Base-by-base conservation (phyloP, 1,140 invertebrate species). In the Drosophila nikananu region DNA sequence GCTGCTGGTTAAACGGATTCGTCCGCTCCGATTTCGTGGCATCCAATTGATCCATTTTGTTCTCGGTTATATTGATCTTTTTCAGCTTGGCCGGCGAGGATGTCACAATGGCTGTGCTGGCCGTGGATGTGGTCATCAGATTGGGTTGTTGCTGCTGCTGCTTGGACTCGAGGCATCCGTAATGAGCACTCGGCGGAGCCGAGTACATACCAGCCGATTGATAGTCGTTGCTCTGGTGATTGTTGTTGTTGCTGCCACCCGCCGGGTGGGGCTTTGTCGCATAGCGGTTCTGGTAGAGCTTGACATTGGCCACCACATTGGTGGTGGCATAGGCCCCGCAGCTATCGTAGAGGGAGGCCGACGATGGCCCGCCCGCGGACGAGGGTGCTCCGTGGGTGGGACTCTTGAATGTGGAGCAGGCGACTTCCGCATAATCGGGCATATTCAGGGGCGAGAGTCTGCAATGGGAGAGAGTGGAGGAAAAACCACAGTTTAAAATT, bases 391-490 rank as follows among this genome's bases (percentile, higher is more conserved):
- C 77, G 39, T 83, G 81, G 72, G 87, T 84, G 44, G 92, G 89
- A 60, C 84, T 91, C 89, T 93, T 93, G 80, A 93, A 93, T 83
- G 92, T 92, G 74, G 92, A 93, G 78, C 92, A 93, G 74, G 92
- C 93, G 46, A 94, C 94, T 91, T 94, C 94, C 65, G 94, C 94
- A 78, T 94, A 94, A 83, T 94, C 94, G 32, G 93, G 93, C 84
- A 93, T 93, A 71, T 93, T 93, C 65, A 93, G 71, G 21, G 91
- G 92, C 51, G 92, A 92, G 25, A 93, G 87, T 72, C 92, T 93
- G 80, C 52, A 83, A 80, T 51, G 19, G 23, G 44, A 46, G 17
- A 25, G 15, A 64, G 46, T 21, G 30, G 17, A n/a, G 39, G 27
- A 21, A 46, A 49, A 72, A 61, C 71, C 62, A 54, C 80, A 64